Percentiles rank a stretch among this genome's conserved stretches.
These are phyloP conservation scores for Sepioteuthis lessoniana DNA, from an alignment of 2,888 invertebrate species.

Conservation along the genomic window DNA sequence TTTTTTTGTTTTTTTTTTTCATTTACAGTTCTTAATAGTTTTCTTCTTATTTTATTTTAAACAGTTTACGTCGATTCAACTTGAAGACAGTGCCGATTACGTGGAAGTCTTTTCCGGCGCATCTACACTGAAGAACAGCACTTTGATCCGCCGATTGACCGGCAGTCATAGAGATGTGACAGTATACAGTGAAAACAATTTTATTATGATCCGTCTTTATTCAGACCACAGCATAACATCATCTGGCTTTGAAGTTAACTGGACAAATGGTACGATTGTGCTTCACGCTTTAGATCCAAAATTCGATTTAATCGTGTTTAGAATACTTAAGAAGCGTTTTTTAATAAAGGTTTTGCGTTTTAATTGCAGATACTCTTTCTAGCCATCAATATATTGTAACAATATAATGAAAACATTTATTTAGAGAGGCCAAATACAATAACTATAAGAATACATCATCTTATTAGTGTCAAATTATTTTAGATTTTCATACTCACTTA, in stretches of 20 bases:
- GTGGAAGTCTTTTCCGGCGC: not conserved
- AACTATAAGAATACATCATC: too few relatives aligned
- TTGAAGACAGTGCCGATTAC: not conserved
- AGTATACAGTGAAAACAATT: not conserved
- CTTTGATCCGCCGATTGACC: not conserved
- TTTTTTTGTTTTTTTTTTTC: too few relatives aligned
- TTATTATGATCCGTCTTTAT: not conserved
- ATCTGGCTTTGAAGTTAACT: not conserved
- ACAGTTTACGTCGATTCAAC: not conserved
- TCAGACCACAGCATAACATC: not conserved
- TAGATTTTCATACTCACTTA: too few relatives aligned
- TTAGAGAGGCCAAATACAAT: too few relatives aligned
- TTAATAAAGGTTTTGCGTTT: not conserved
- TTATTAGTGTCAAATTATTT: too few relatives aligned
- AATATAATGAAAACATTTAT: too few relatives aligned
- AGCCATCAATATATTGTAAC: too few relatives aligned
- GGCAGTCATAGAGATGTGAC: conserved; percentile 8
- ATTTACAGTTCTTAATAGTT: too few relatives aligned
- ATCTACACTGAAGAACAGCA: not conserved
- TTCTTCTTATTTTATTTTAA: not conserved
- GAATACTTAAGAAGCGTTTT: not conserved
- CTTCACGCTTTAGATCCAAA: not conserved
- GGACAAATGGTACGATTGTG: conserved; percentile 36
- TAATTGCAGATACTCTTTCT: not conserved
- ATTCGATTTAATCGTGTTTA: not conserved